Conservation (phyloP, 2,888 invertebrate genomes). For the Rosalia funebris region DNA sequence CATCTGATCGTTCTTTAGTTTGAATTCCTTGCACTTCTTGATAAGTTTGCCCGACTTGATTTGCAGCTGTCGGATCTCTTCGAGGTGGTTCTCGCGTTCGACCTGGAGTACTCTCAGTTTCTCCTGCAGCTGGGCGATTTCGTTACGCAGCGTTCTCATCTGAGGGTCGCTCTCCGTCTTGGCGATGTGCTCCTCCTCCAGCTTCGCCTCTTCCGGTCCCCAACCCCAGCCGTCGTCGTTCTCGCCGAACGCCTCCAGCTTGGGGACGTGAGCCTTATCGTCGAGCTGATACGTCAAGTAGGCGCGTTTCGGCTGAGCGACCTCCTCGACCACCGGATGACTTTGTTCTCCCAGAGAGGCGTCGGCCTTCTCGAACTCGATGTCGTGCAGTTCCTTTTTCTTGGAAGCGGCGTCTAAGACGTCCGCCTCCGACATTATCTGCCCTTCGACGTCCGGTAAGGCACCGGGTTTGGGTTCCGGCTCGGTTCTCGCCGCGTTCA, state of each 20-base stretch:
- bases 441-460: conserved; percentile 40
- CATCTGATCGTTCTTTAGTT: conserved; percentile 73
- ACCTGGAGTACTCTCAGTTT: conserved; percentile 70
- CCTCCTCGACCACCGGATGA: conserved; percentile 39
- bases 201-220: conserved; percentile 67
- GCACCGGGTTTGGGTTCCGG: background rate
- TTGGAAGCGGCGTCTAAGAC: conserved; percentile 30
- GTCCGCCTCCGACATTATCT: conserved; percentile 42
- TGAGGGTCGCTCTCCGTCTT: conserved; percentile 48
- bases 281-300: conserved; percentile 56
- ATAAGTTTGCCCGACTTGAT: conserved; percentile 81
- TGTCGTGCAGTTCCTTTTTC: conserved; percentile 35
- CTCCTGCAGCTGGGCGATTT: conserved; percentile 68
- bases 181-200: conserved; percentile 64
- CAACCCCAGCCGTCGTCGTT: conserved; percentile 73
- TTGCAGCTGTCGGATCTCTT: conserved; percentile 74
- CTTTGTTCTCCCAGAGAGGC: conserved; percentile 35
- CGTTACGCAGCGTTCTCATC: conserved; percentile 53
- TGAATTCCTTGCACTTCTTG: conserved; percentile 86
- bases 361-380: conserved; percentile 45
- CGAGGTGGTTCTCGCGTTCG: conserved; percentile 69
- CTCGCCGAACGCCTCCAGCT: conserved; percentile 52
- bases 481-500: conserved; percentile 29
- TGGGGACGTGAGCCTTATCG: conserved; percentile 36
- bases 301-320: conserved; percentile 50